A percentile compares a stretch with the other conserved stretches of the same genome.
These are phyloP conservation scores for Pachyseris speciosa DNA, from an alignment of 64 coral and sea anemone species.

Conservation along the genomic window DNA sequence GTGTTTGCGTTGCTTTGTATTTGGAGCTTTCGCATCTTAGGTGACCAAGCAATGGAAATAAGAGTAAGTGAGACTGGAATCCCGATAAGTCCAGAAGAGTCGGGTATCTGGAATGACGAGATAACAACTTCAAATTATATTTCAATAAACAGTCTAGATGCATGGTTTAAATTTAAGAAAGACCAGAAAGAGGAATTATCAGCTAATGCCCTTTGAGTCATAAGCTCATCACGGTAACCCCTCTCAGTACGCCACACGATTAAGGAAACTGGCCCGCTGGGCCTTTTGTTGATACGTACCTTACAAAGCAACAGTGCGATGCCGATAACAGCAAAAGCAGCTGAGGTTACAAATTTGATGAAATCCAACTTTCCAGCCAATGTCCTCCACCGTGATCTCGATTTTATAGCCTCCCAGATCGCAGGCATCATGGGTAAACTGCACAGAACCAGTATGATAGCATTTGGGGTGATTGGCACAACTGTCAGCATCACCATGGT, in stretches of 20 bases:
- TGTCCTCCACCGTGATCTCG: neutral
- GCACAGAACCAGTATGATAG: conserved; percentile 23
- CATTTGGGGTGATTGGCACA: neutral
- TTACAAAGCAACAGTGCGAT: neutral
- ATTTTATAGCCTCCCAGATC: conserved; percentile 1
- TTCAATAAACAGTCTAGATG: too few species aligned
- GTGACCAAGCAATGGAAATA: conserved; percentile 61
- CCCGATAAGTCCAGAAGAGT: neutral
- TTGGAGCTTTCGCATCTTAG: conserved; percentile 54
- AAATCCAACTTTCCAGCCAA: neutral
- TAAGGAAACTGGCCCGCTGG: too few species aligned
- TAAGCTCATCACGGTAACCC: too few species aligned
- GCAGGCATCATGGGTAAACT: conserved; percentile 11
- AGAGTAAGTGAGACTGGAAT: conserved; percentile 18
- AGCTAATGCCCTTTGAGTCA: too few species aligned
- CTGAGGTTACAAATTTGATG: conserved; percentile 1
- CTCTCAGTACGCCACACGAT: too few species aligned
- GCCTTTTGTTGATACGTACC: neutral
- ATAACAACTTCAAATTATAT: neutral
- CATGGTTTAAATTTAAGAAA: too few species aligned
- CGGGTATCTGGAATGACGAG: neutral
- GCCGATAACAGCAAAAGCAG: conserved; percentile 1
- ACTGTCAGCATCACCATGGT: conserved; percentile 9
- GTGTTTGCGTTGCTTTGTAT: neutral
- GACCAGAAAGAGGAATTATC: too few species aligned